Percentiles rank a stretch among this genome's conserved stretches.
Conservation (phyloP, 1,140 invertebrate genomes). For the Sminthurides bifidus region DNA sequence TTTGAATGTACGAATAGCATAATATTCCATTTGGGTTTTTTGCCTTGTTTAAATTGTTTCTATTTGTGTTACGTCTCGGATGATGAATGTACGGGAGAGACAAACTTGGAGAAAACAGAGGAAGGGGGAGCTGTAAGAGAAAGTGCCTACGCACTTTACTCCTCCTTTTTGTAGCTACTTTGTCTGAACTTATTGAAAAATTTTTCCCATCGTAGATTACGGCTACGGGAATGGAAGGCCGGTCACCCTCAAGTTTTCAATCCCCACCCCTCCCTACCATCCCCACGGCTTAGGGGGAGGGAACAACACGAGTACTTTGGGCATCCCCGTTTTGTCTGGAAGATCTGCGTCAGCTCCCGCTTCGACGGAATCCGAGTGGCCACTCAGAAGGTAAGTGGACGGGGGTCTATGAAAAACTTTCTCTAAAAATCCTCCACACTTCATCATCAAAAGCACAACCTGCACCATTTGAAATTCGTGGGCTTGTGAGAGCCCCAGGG, state of each 20-base stretch:
- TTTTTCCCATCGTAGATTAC: slow-evolving; percentile 6
- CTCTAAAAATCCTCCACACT: too few relatives aligned
- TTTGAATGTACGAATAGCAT: too few relatives aligned
- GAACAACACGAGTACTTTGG: slow-evolving; percentile 1
- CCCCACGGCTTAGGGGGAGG: too few relatives aligned
- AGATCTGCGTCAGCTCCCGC: slow-evolving; percentile 18
- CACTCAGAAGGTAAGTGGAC: slow-evolving; percentile 24
- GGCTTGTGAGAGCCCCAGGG: too few relatives aligned
- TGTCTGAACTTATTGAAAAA: not conserved
- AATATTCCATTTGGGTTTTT: too few relatives aligned
- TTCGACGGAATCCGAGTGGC: slow-evolving; percentile 19
- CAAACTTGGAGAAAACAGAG: not conserved
- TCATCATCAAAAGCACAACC: too few relatives aligned
- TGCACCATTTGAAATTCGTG: too few relatives aligned
- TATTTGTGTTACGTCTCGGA: not conserved
- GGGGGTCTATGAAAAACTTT: too few relatives aligned
- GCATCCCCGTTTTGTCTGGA: slow-evolving; percentile 10
- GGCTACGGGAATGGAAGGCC: slow-evolving; percentile 12
- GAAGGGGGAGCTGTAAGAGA: not conserved
- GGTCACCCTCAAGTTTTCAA: slow-evolving; percentile 13
- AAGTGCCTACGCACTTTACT: not conserved
- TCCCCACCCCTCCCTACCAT: too few relatives aligned
- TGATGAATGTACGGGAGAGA: not conserved
- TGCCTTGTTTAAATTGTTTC: too few relatives aligned
- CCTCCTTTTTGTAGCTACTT: not conserved